phyloP scores from a whole-genome alignment of 2,113 vertebrate genomes.

The Phaetusa simplex region DNA sequence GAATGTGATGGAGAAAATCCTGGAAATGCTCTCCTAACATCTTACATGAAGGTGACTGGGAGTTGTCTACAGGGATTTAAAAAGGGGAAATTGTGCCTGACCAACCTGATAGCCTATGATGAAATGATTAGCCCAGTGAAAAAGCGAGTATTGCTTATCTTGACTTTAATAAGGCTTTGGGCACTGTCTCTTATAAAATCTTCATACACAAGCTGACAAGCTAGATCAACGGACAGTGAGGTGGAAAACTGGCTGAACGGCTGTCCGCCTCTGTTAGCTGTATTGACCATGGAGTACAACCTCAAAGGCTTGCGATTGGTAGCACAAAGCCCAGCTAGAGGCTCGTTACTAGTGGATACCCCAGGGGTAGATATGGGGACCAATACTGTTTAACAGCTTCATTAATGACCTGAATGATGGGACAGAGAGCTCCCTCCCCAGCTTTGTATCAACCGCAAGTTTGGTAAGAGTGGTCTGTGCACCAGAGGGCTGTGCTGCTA shows the following conservation, averaged over 20 bases:
- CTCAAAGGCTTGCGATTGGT: neutral
- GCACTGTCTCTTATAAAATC: neutral
- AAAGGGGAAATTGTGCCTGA: neutral
- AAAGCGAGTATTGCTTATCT: neutral
- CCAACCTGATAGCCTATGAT: neutral
- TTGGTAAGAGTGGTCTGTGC: neutral
- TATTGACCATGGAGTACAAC: neutral
- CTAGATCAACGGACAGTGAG: neutral
- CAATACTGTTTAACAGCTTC: neutral
- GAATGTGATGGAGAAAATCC: neutral
- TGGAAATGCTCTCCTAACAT: neutral
- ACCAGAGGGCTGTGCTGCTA: neutral
- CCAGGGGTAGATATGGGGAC: neutral
- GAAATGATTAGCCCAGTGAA: neutral
- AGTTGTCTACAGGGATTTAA: neutral
- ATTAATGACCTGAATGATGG: neutral
- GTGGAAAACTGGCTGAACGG: neutral
- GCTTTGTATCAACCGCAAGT: neutral
- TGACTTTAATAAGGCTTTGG: neutral
- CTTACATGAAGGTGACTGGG: neutral
- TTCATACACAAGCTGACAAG: neutral
- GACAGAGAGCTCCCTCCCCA: neutral
- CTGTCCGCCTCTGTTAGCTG: no score
- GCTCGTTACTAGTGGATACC: neutral
- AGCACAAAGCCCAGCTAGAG: neutral